These are phyloP conservation scores for Spheniscus humboldti DNA, from an alignment of 2,797 vertebrate species.

Conservation along the genomic window DNA sequence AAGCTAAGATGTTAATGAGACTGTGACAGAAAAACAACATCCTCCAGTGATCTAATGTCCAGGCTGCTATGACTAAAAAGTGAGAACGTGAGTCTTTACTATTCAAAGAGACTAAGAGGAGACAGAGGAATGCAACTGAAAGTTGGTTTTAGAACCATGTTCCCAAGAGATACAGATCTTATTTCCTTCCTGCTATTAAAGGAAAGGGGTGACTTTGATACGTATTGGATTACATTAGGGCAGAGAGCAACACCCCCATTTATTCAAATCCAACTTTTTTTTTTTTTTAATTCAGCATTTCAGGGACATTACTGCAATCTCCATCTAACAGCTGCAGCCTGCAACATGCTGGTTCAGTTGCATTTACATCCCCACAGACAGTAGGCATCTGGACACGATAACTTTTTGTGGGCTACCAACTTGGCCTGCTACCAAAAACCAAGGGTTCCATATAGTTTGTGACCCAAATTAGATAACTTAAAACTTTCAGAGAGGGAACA, in stretches of 20 bases:
- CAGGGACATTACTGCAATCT: background rate
- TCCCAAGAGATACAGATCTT: conserved; percentile 34
- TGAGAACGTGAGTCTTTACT: background rate
- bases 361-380: background rate
- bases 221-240: background rate
- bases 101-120: background rate
- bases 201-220: background rate
- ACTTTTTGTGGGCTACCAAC: background rate
- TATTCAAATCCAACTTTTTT: background rate
- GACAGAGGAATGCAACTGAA: background rate
- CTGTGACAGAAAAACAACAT: background rate
- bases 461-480: background rate
- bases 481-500: background rate
- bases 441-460: background rate
- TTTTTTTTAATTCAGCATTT: background rate
- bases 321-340: background rate
- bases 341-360: background rate
- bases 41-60: background rate
- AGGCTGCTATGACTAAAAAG: background rate
- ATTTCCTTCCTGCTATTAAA: conserved; percentile 20
- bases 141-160: background rate
- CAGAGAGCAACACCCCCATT: background rate
- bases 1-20: background rate
- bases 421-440: background rate
- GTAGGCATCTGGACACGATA: background rate